Evolutionary conservation across 2,888 invertebrate species (phyloP), one percentile per base, ranked within the genome.

Genomic region (Tinea trinotella): DNA sequence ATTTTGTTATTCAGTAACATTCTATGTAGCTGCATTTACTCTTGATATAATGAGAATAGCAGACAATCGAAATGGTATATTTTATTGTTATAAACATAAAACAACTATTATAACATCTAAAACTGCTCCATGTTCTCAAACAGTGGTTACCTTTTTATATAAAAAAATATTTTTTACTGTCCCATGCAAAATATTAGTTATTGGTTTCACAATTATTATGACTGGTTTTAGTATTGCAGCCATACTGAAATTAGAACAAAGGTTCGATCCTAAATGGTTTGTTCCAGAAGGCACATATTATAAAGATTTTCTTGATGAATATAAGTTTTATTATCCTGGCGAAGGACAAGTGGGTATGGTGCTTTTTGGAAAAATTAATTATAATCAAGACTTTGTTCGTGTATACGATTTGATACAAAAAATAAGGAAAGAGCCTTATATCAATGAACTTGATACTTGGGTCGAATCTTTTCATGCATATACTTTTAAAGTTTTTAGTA

Each of bases 211-310:
- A 1, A 54, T 90, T 30, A 72, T 79, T 7, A 76, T 91, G 56
- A 85, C 90, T 3, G 88, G 88, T 18, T 81, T 90, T 57, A 91
- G 91, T 64, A 79, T 90, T 55, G 77, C 89, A 62, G 90, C 91
- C 30, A 80, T 90, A 52, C 73, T 90, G 54, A 86, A 87, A 60
- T 76, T 94, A 54, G 90, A 93, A 67, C 93, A 94, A 71, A 90
- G 91, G 68, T 94, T 94, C 72, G 93, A 94, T 71, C 91, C 92
- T 0, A 87, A 86, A 54, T 94, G 94, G 94, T 94, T 94, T 66
- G 86, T 94, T 56, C 94, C 94, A 0, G 87, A 89, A 54, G 87
- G 87, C 52, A 90, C 92, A 0, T 91, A 93, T 67, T 88, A 91
- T 53, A 88, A 87, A 60, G 73, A 90, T 54, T 94, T 88, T 70